These are phyloP conservation scores for Acanthosepion lycidas DNA, from an alignment of 2,888 invertebrate genomes.

Conservation along the genomic window DNA sequence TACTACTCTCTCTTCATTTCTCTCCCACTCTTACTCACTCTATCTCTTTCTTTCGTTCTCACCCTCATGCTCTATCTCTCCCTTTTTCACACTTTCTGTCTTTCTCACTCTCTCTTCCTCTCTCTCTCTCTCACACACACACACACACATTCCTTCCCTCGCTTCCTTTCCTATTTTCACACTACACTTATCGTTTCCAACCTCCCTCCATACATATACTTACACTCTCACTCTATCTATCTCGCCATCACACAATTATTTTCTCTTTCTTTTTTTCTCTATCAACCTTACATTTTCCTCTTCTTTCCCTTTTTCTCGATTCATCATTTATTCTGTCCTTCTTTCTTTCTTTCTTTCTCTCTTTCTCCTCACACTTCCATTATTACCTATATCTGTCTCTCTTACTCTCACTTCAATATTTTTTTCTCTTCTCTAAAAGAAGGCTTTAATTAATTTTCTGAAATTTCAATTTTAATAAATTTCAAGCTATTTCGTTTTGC, in stretches of 20 bases:
- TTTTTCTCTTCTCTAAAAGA: neutral
- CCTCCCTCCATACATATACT: neutral
- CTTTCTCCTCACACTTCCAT: too few relatives aligned
- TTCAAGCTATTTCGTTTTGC: neutral
- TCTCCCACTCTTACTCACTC: neutral
- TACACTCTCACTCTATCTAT: too few relatives aligned
- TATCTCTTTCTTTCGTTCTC: neutral
- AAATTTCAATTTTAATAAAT: slow-evolving; percentile 1
- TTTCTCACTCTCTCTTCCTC: neutral
- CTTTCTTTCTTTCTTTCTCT: too few relatives aligned
- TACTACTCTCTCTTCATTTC: neutral
- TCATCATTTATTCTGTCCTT: too few relatives aligned
- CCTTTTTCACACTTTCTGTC: neutral
- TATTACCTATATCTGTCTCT: neutral
- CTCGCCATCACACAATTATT: too few relatives aligned
- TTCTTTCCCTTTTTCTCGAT: too few relatives aligned
- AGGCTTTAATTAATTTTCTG: slow-evolving; percentile 33
- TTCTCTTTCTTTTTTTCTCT: too few relatives aligned
- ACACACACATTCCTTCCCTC: too few relatives aligned
- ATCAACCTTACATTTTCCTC: too few relatives aligned
- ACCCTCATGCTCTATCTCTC: too few relatives aligned
- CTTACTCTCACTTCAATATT: neutral
- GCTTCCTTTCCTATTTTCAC: neutral
- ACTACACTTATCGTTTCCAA: neutral
- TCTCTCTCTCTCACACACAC: neutral